Base-by-base conservation (phyloP, 2,888 invertebrate species). In the Acleris emargana region DNA sequence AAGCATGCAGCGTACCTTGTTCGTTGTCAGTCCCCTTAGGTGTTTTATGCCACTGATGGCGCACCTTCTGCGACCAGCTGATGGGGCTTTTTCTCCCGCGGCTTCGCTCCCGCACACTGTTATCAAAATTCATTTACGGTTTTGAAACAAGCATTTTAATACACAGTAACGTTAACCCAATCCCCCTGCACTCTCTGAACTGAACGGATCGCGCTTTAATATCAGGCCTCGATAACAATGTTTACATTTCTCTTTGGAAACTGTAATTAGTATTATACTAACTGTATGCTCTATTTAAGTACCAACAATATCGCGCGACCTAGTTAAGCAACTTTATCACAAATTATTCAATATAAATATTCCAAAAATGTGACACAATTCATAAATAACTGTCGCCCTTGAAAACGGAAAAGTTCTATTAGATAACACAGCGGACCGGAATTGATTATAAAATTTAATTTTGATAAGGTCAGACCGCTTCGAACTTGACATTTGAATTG, bases 31-130 rank as follows among this genome's bases (percentile, higher is more conserved):
- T 79, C 58, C 84, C 80, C 68, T 88, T 92, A 2, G 94, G 93
- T 7, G 93, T 89, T 71, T 93, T 94, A 68, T 94, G 93, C 89
- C 94, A 94, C 72, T 95, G 95, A 68, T 94, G 93, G 52, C 95
- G 85, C 49, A 94, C 93, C 81, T 95, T 95, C 76, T 94, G 93
- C 13, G 94, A 94, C 94, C 95, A 95, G 74, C 93, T 94, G 51
- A 93, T 83, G 0, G 94, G 93, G 73, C 93, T 91, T 68, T 93
- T 94, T 64, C 93, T 89, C 4, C 89, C 87, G 22, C 93, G 88
- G 71, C 92, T 92, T 52, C 92, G 84, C 72, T 94, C 94, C 3
- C 93, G 87, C 28, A 94, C 91, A 72, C 94, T 94, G 86, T 64
- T 92, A 91, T 77, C 71, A 72, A 80, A 72, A 72, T 81, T 71